phyloP scores from a whole-genome alignment of 2,888 invertebrate species.

The Alviniconcha strummeri region DNA sequence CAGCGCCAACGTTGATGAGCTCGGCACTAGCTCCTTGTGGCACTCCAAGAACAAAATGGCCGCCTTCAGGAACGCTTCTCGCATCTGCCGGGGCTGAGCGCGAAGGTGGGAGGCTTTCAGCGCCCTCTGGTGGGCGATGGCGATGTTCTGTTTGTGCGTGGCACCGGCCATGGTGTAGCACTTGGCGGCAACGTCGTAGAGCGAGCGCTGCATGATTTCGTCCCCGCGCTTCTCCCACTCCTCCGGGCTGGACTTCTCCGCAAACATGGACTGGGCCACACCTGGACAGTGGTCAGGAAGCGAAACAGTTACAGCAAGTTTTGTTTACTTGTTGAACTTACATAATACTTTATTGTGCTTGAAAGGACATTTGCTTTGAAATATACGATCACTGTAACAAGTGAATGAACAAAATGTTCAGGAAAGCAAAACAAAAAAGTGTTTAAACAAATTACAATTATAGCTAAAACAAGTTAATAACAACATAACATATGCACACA shows the following conservation, averaged over 20 bases:
- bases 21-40: conserved; percentile 35
- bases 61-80: conserved; percentile 57
- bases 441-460: too few relatives aligned
- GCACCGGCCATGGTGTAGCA: conserved; percentile 57
- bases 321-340: too few relatives aligned
- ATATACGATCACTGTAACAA: too few relatives aligned
- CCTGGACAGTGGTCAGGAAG: background rate
- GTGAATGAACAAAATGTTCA: too few relatives aligned
- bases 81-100: conserved; percentile 52
- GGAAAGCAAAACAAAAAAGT: too few relatives aligned
- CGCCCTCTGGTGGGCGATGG: conserved; percentile 61
- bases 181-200: conserved; percentile 64
- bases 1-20: background rate
- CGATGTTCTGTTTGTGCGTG: conserved; percentile 51
- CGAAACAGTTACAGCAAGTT: too few relatives aligned
- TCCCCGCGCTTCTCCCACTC: conserved; percentile 63
- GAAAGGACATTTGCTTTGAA: too few relatives aligned
- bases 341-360: too few relatives aligned
- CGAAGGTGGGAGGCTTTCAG: conserved; percentile 53
- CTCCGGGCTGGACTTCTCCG: conserved; percentile 55
- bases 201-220: conserved; percentile 55
- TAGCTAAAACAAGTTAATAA: too few relatives aligned
- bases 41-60: conserved; percentile 58
- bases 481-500: too few relatives aligned
- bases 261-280: conserved; percentile 52